Evolutionary conservation across 2,113 vertebrate genomes (phyloP).

Genomic region (Suricata suricatta): DNA sequence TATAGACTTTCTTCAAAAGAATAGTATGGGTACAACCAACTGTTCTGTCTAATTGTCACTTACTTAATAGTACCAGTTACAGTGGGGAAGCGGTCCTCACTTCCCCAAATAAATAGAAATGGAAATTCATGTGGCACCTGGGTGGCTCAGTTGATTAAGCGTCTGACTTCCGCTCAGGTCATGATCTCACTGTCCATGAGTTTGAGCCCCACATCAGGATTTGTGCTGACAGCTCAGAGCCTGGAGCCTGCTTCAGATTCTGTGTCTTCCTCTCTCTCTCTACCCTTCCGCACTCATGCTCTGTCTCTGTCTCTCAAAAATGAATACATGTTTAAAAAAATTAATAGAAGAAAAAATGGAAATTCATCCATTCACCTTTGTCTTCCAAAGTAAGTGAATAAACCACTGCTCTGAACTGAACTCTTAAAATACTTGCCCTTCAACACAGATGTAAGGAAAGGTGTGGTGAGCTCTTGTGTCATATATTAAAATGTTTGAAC

Average conservation of each 20-base stretch:
- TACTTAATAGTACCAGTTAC: background rate
- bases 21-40: background rate
- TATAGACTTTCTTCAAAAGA: background rate
- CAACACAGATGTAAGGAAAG: background rate
- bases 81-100: background rate
- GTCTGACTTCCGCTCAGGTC: too few relatives aligned
- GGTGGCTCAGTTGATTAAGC: too few relatives aligned
- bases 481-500: background rate
- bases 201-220: too few relatives aligned
- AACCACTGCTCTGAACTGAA: background rate
- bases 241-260: too few relatives aligned
- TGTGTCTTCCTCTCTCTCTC: too few relatives aligned
- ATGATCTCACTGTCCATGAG: too few relatives aligned
- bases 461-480: background rate
- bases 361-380: background rate
- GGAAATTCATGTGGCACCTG: background rate
- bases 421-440: background rate
- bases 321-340: too few relatives aligned
- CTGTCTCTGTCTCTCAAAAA: too few relatives aligned
- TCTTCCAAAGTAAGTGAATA: background rate
- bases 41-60: background rate
- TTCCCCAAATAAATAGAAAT: background rate
- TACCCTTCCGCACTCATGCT: too few relatives aligned
- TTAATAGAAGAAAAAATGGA: background rate
- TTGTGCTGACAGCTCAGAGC: too few relatives aligned